phyloP scores from a whole-genome alignment of 2,888 invertebrate genomes.

The Oxycera nigricornis region DNA sequence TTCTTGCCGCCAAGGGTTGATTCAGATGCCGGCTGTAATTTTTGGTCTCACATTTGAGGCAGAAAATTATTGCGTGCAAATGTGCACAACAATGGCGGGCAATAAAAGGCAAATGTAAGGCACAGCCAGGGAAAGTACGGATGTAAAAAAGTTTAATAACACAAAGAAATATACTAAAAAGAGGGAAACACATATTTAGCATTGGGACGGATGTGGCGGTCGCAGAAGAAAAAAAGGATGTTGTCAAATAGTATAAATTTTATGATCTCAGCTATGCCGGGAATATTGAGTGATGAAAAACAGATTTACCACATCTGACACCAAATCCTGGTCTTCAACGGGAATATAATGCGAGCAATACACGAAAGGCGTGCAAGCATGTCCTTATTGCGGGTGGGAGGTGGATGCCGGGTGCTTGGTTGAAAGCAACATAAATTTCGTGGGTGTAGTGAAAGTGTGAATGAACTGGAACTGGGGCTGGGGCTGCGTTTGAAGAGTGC shows the following conservation, averaged over 20 bases:
- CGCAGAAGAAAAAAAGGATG: constrained; percentile 26
- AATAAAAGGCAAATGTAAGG: constrained; percentile 20
- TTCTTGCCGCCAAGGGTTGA: constrained; percentile 1
- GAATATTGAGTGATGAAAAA: constrained; percentile 37
- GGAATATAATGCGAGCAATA: neutral
- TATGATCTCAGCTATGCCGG: constrained; percentile 22
- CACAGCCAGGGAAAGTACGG: neutral
- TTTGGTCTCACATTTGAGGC: constrained; percentile 27
- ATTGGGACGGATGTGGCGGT: neutral
- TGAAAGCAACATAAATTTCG: no score
- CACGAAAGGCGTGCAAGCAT: no score
- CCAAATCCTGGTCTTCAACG: neutral
- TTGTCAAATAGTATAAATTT: constrained; percentile 36
- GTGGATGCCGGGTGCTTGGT: no score
- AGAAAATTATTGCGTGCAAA: constrained; percentile 34
- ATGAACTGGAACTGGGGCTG: no score
- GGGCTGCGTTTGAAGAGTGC: no score
- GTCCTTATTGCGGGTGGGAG: no score
- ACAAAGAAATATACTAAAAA: constrained; percentile 11
- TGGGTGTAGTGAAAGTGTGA: no score
- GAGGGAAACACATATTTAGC: neutral
- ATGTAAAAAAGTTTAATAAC: constrained; percentile 36
- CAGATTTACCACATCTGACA: constrained; percentile 36
- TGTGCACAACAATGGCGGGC: constrained; percentile 28
- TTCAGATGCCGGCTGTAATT: constrained; percentile 2